A percentile compares a stretch with the other conserved stretches of the same genome.
Conservation (phyloP, 2,888 invertebrate species). For the Vannuccia rotundouncinata region DNA sequence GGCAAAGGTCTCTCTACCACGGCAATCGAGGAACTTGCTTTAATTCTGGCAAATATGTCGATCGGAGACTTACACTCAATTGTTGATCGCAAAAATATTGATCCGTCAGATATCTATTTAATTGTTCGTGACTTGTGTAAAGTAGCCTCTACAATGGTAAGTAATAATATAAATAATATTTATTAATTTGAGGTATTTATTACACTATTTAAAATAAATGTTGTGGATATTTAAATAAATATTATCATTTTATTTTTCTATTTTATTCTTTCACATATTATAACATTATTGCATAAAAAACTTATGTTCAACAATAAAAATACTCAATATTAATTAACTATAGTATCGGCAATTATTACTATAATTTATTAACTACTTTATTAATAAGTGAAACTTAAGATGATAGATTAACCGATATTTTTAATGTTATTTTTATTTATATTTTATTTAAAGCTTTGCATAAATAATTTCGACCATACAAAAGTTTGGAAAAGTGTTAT, state of each 20-base stretch:
- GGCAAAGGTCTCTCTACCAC: conserved; percentile 44
- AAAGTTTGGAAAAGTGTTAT: no score
- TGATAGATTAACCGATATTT: no score
- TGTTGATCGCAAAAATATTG: conserved; percentile 44
- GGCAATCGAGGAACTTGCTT: conserved; percentile 43
- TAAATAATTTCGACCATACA: no score
- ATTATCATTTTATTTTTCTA: background rate
- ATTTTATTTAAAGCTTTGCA: no score
- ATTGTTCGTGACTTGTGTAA: conserved; percentile 1
- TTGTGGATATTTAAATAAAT: background rate
- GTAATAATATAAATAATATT: background rate
- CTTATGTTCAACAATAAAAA: no score
- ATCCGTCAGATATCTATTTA: conserved; percentile 42
- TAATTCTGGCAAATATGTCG: conserved; percentile 45
- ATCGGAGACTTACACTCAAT: conserved; percentile 45
- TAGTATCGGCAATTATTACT: no score
- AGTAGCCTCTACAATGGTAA: conserved; percentile 9
- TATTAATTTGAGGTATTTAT: background rate
- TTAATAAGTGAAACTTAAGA: no score
- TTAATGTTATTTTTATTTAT: no score
- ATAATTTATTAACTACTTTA: no score
- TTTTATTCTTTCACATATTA: background rate
- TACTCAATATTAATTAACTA: no score
- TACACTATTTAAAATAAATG: background rate
- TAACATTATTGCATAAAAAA: background rate